Evolutionary conservation across 2,113 vertebrate genomes (phyloP).

Genomic region (Thalassoma bifasciatum): DNA sequence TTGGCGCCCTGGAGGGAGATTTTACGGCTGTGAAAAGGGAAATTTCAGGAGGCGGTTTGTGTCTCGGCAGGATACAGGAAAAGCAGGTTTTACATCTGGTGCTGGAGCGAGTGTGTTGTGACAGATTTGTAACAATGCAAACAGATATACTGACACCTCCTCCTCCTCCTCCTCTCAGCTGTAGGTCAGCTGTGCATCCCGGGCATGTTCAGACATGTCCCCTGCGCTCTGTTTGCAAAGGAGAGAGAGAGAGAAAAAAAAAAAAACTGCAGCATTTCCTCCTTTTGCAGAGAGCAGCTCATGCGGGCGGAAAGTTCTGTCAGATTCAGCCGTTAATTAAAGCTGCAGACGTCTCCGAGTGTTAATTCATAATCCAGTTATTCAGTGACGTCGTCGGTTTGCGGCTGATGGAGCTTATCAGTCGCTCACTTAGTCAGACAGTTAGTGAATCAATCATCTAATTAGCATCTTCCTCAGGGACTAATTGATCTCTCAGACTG

Average conservation of each 20-base stretch:
- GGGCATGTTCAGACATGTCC: conserved; percentile 82
- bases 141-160: conserved; percentile 47
- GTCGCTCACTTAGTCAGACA: not conserved
- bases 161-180: conserved; percentile 46
- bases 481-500: not conserved
- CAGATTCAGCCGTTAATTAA: not conserved
- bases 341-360: not conserved
- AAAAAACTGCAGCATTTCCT: conserved; percentile 46
- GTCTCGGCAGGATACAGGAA: conserved; percentile 6
- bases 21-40: conserved; percentile 13
- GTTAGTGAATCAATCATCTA: conserved; percentile 1
- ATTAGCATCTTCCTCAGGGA: not conserved
- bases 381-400: not conserved
- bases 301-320: conserved; percentile 8
- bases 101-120: not conserved
- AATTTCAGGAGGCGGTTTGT: conserved; percentile 12
- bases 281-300: not conserved
- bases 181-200: conserved; percentile 61
- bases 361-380: not conserved
- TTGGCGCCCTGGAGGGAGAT: not conserved
- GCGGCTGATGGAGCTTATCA: not conserved
- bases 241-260: conserved; percentile 32
- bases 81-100: conserved; percentile 19
- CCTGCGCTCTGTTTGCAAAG: conserved; percentile 20
- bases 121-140: conserved; percentile 40